A percentile compares a stretch with the other conserved stretches of the same genome.
These are phyloP conservation scores for Aphelinus certus DNA, from an alignment of 1,140 invertebrate genomes.

Conservation along the genomic window DNA sequence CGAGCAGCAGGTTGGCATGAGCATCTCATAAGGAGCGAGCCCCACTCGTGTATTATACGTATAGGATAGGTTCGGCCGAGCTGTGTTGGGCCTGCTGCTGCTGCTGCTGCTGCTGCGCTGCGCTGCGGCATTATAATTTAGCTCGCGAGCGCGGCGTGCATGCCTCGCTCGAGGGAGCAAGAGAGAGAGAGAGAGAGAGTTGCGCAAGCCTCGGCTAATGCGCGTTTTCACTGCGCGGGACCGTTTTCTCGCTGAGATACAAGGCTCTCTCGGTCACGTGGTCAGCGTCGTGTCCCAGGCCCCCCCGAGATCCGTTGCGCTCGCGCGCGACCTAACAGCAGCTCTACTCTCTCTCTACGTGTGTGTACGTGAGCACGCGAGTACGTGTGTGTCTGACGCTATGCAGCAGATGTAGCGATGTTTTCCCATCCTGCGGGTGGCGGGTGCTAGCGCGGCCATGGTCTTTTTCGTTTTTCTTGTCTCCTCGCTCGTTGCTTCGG, in stretches of 20 bases:
- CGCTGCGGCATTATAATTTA: constrained; percentile 20
- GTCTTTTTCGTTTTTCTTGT: too few species aligned
- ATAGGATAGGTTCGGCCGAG: constrained; percentile 14
- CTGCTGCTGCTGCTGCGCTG: too few species aligned
- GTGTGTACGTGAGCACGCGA: background rate
- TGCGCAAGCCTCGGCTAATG: constrained; percentile 22
- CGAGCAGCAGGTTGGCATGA: too few species aligned
- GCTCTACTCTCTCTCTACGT: background rate
- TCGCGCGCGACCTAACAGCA: too few species aligned
- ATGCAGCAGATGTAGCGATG: too few species aligned
- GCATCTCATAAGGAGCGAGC: constrained; percentile 2
- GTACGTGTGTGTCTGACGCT: background rate
- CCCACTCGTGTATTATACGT: background rate
- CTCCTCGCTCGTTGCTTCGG: too few species aligned
- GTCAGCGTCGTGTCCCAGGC: background rate
- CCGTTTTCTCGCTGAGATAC: constrained; percentile 10
- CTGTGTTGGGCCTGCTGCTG: background rate
- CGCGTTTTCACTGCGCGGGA: constrained; percentile 25
- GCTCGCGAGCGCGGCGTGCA: constrained; percentile 7
- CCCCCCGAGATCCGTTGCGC: too few species aligned
- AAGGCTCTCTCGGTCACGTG: constrained; percentile 21
- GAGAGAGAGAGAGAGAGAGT: background rate
- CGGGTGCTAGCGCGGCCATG: too few species aligned
- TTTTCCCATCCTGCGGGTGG: too few species aligned
- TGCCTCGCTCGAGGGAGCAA: constrained; percentile 6